Evolutionary conservation across 1,140 invertebrate genomes (phyloP).

Genomic region (Leptinotarsa undecemlineata): DNA sequence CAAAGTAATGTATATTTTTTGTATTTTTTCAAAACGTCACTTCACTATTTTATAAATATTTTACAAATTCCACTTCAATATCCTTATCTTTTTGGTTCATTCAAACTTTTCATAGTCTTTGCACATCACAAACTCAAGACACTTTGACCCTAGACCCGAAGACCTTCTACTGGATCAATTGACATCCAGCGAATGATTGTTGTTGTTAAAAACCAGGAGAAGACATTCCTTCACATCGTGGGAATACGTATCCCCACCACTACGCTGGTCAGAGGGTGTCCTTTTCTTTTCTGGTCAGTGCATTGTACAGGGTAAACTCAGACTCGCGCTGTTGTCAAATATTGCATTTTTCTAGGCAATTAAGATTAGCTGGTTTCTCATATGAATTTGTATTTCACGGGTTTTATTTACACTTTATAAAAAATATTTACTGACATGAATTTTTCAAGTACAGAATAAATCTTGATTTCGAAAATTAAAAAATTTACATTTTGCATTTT

Average conservation of each 20-base stretch:
- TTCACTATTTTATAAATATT: no score
- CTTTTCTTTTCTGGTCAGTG: constrained; percentile 25
- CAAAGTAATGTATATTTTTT: no score
- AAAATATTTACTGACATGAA: no score
- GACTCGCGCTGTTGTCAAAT: constrained; percentile 13
- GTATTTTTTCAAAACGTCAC: no score
- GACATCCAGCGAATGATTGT: constrained; percentile 30
- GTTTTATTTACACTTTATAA: no score
- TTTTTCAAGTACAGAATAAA: no score
- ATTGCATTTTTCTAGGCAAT: neutral
- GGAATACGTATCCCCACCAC: constrained; percentile 45
- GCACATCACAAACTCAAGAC: neutral
- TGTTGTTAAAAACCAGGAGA: constrained; percentile 40
- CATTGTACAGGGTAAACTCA: neutral
- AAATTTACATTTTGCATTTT: no score
- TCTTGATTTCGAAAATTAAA: no score
- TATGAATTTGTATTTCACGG: neutral
- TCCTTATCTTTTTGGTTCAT: no score
- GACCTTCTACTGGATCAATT: constrained; percentile 30
- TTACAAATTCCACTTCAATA: no score
- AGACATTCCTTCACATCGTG: constrained; percentile 49
- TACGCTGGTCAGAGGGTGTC: constrained; percentile 27
- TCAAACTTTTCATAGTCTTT: neutral
- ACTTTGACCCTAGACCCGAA: neutral
- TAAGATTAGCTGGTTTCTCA: neutral